A percentile compares a stretch with the other conserved stretches of the same genome.
These are phyloP conservation scores for Aspiorhynchus laticeps DNA, from an alignment of 2,113 vertebrate species.

Conservation along the genomic window DNA sequence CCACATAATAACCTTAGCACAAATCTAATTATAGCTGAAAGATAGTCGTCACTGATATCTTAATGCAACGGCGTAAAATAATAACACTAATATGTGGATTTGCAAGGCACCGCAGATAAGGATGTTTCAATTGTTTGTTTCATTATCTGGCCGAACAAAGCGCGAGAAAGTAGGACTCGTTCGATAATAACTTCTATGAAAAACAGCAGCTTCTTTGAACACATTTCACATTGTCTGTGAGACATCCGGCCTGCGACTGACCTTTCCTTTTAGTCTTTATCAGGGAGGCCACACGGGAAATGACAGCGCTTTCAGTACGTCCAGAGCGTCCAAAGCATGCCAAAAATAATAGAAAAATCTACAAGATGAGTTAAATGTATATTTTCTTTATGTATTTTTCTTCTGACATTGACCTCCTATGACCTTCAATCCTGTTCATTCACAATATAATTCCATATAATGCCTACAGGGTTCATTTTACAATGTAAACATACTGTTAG, in stretches of 20 bases:
- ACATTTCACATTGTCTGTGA: conserved; percentile 26
- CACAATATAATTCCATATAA: conserved; percentile 1
- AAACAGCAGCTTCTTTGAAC: conserved; percentile 19
- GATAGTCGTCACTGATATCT: neutral
- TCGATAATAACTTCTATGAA: conserved; percentile 7
- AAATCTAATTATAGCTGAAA: neutral
- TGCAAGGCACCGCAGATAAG: conserved; percentile 13
- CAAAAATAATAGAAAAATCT: neutral
- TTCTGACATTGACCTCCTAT: neutral
- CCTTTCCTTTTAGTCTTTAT: conserved; percentile 32
- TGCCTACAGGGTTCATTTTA: neutral
- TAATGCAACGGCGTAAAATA: neutral
- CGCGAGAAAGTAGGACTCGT: neutral
- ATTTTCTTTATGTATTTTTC: neutral
- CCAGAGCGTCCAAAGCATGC: neutral
- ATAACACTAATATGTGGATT: conserved; percentile 7
- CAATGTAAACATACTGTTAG: neutral
- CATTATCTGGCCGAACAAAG: conserved; percentile 9
- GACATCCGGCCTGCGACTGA: conserved; percentile 18
- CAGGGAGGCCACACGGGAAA: conserved; percentile 21
- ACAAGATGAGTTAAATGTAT: neutral
- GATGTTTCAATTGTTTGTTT: conserved; percentile 34
- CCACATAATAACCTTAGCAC: neutral
- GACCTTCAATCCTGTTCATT: neutral
- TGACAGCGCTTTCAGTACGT: neutral